Evolutionary conservation across 2,113 vertebrate species (phyloP), one percentile per base, ranked within the genome.

Genomic region (Phaethornis superciliosus): DNA sequence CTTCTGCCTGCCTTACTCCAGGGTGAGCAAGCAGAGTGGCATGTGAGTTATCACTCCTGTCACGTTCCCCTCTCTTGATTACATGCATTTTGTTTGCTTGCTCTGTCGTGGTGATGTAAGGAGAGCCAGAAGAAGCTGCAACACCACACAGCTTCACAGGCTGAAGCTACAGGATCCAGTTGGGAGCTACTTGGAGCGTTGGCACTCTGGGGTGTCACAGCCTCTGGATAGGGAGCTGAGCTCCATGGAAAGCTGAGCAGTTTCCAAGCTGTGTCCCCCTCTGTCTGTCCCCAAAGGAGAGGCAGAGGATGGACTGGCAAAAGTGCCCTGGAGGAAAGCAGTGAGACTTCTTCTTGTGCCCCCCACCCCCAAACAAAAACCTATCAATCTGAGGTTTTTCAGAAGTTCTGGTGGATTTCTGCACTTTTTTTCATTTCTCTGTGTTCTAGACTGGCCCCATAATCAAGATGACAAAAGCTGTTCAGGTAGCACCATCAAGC

Each of bases 11-110:
- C 17, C 81, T 77, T 27, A 62, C 67, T 42, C 27, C 4, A 40
- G 69, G 69, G 42, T 93, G 90, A 51, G 86, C 87, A 92, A 95
- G 88, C 74, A 21, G 51, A 91, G 90, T 78, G 89, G 91, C 82
- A 93, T 85, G 84, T 35, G 17, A 88, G 85, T 35, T 79, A 78
- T 86, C 80, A 15, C 74, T 78, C 79, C 9, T 81, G 76, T 89
- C 95, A 52, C 88, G 59, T 88, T 96, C 74, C 3, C 69, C 63
- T 60, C 80, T 89, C 88, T 65, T 37, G 64, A 15, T 51, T 85
- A 30, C 88, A 80, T 9, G 5, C 15, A 28, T 21, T 68, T 47
- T 4, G 47, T 52, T 85, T 20, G 58, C 90, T 59, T n/a, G 88
- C 81, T 82, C 44, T 72, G 3, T 33, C 7, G 6, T 4, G 56